Evolutionary conservation across 2,888 invertebrate species (phyloP), one percentile per base, ranked within the genome.

Genomic region (Andrena dorsata): DNA sequence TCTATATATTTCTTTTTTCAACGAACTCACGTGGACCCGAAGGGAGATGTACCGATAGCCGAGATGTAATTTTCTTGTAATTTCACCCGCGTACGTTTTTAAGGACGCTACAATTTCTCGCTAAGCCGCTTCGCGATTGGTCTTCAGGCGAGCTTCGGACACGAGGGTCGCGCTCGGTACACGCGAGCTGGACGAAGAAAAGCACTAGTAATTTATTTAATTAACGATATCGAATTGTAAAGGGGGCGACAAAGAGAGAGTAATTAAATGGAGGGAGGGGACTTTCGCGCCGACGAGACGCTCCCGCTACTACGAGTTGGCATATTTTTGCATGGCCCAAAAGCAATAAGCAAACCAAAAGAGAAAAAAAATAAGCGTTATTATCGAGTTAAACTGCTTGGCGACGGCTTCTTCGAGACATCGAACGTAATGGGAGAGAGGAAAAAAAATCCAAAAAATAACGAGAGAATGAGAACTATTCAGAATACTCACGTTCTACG

Each of bases 381-480:
- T 70, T 68, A 70, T 78, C 72, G 77, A 83, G 73, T 74, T 83
- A 73, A 79, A 79, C 61, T 83, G 89, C 90, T 91, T 90, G 87
- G 56, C 90, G 88, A 90, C 88, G 90, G 91, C 91, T 92, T 92
- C 88, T 91, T 90, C 90, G 88, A 91, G 86, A 92, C 91, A 92
- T 92, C 91, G 92, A 92, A 92, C 73, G 63, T 79, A 28, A 68
- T 63, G 86, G 60, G 86, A 61, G 41, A 3, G 23, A 10, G 32
- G 20, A 2, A 41, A 35, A 41, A 28, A 41, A 41, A 76, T 71
- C 72, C 49, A 78, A 77, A 56, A 66, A 47, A n/a, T 41, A 7
- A 47, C 26, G 68, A 26, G 51, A 58, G 71, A 26, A 64, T 41
- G 56, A 51, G 58, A 61, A 23, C 53, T 56, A 61, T 71, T 63